Evolutionary conservation across 2,113 vertebrate species (phyloP), one percentile per base, ranked within the genome.

Genomic region (Agapornis roseicollis): DNA sequence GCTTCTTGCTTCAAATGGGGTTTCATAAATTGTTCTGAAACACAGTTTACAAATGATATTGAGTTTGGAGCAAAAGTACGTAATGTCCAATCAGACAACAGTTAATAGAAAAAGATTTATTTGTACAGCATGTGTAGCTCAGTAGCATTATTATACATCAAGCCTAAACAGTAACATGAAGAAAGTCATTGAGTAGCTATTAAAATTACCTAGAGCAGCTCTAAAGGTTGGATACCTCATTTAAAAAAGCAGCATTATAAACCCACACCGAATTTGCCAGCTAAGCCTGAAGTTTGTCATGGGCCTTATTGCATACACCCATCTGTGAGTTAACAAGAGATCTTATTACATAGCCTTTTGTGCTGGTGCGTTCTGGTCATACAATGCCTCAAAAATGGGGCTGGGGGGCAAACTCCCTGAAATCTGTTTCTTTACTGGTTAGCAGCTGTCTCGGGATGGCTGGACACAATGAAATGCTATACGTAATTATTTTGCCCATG

Each of bases 21-120:
- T 80, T 96, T 91, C 90, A 91, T 91, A 90, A 95, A 82, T 94
- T 76, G 74, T 96, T 92, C 76, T 88, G 56, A 94, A 50, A 33
- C 39, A 46, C 35, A 60, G 66, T 72, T 97, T 95, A 82, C 63
- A 95, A 93, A 80, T 82, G 81, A 93, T 80, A 85, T 65, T 6
- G 1, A 49, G 33, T 92, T 80, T 74, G 93, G 93, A 93, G 73
- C 46, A 95, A 87, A 96, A 83, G 52, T 93, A 90, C 55, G 55
- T 64, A 29, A 76, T 46, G 37, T 88, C 83, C 76, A 82, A 93
- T 90, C 88, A 85, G 66, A 86, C 81, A 88, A 71, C 65, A 94
- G 83, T 71, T 89, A 95, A 84, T 44, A 92, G 81, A 80, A 91
- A 88, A 81, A 80, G 15, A 90, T 84, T 60, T 93, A 49, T 80